Percentiles rank a stretch among this genome's conserved stretches.
Evolutionary conservation across 23 tunicate species (phyloP).

Genomic region (Ciona savignyi): DNA sequence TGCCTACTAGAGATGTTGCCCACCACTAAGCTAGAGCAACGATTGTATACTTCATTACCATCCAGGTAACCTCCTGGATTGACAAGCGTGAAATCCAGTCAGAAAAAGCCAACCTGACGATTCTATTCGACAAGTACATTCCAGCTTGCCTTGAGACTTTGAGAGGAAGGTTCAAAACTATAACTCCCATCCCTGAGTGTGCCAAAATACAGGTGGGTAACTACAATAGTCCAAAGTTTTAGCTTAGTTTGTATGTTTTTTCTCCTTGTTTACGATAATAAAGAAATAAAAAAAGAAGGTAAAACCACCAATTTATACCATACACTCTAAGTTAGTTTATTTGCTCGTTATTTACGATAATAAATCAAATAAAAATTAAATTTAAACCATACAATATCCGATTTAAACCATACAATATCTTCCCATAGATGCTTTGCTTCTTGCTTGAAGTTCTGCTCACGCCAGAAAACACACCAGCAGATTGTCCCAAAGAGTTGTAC

Average conservation of each 20-base stretch:
- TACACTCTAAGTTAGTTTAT: no score
- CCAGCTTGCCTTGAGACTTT: slow-evolving; percentile 77
- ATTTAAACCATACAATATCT: neutral
- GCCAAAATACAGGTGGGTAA: slow-evolving; percentile 74
- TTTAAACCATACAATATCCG: no score
- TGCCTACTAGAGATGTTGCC: no score
- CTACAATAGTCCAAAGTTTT: no score
- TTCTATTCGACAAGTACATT: slow-evolving; percentile 92
- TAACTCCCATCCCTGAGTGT: slow-evolving; percentile 95
- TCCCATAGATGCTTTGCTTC: slow-evolving; percentile 65
- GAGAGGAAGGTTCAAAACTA: slow-evolving; percentile 73
- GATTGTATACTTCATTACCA: no score
- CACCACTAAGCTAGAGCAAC: no score
- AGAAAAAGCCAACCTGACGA: slow-evolving; percentile 88
- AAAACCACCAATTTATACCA: no score
- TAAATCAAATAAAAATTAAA: no score
- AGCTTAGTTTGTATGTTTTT: no score
- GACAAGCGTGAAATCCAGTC: slow-evolving; percentile 89
- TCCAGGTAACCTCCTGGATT: slow-evolving; percentile 91
- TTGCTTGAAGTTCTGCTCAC: slow-evolving; percentile 78
- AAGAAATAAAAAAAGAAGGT: no score
- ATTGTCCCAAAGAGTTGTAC: slow-evolving; percentile 87
- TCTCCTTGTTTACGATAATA: no score
- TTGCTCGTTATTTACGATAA: no score
- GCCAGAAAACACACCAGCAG: slow-evolving; percentile 87